Percentiles rank a stretch among this genome's conserved stretches.
These are phyloP conservation scores for Haliaeetus leucogaster DNA, from an alignment of 2,113 vertebrate species.

Conservation along the genomic window DNA sequence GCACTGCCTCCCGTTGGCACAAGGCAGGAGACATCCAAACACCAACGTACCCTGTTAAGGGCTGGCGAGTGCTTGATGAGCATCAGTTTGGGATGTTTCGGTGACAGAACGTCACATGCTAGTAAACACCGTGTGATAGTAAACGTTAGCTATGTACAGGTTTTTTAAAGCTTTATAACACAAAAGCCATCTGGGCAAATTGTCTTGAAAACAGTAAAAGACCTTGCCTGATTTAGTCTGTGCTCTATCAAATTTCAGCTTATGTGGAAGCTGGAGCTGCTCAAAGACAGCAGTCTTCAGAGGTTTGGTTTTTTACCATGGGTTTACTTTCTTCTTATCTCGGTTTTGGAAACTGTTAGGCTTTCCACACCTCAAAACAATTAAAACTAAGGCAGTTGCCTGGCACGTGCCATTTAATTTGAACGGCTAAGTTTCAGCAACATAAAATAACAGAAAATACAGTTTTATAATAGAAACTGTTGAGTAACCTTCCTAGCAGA, in stretches of 20 bases:
- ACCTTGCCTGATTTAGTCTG: too few relatives aligned
- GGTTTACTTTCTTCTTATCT: neutral
- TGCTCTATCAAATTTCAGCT: neutral
- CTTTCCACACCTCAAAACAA: neutral
- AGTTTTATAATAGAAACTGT: neutral
- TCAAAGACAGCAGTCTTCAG: neutral
- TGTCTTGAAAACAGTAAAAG: neutral
- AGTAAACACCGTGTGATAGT: accelerated
- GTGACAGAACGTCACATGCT: too few relatives aligned
- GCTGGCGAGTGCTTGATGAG: neutral
- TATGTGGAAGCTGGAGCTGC: neutral
- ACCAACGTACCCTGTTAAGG: accelerated
- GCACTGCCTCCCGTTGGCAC: accelerated
- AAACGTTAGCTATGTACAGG: neutral
- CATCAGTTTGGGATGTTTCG: accelerated
- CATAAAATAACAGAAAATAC: neutral
- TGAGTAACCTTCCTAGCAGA: neutral
- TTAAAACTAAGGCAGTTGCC: neutral
- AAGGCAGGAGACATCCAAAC: neutral
- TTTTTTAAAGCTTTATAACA: neutral
- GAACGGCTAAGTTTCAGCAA: neutral
- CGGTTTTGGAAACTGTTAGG: neutral
- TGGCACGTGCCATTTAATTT: neutral
- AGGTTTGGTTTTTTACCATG: accelerated
- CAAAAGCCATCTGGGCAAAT: neutral